Conservation (phyloP, 1,140 invertebrate species). For the Palaemon carinicauda region DNA sequence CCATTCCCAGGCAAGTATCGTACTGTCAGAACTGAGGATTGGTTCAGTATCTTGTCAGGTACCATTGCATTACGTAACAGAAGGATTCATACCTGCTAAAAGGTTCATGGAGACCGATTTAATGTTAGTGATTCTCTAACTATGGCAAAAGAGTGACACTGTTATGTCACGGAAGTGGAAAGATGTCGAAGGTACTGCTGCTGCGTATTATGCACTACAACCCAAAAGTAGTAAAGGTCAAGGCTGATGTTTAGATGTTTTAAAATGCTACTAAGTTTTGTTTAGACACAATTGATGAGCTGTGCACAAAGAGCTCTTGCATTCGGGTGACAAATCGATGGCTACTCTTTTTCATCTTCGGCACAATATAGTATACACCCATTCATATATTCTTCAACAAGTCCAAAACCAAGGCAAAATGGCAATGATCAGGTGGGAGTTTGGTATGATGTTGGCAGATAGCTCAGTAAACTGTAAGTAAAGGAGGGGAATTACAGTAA, state of each 20-base stretch:
- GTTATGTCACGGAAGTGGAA: background rate
- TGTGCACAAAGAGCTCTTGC: slow-evolving; percentile 5
- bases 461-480: slow-evolving; percentile 6
- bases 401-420: background rate
- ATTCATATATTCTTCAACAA: background rate
- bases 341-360: slow-evolving; percentile 3
- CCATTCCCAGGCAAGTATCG: background rate
- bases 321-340: background rate
- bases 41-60: background rate
- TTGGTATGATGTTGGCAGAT: slow-evolving; percentile 16
- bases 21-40: background rate
- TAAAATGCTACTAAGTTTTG: background rate
- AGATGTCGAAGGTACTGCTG: background rate
- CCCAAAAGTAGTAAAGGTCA: slow-evolving; percentile 14
- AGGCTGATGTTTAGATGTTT: background rate
- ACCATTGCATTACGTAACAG: background rate
- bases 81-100: background rate
- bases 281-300: background rate
- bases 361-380: background rate
- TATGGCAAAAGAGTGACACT: background rate
- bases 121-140: background rate
- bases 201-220: slow-evolving; percentile 12
- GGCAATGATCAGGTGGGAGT: background rate
- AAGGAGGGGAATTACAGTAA: background rate
- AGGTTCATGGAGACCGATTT: background rate